phyloP scores from a whole-genome alignment of 1,140 invertebrate species.

The Pachypeltis micranthus region DNA sequence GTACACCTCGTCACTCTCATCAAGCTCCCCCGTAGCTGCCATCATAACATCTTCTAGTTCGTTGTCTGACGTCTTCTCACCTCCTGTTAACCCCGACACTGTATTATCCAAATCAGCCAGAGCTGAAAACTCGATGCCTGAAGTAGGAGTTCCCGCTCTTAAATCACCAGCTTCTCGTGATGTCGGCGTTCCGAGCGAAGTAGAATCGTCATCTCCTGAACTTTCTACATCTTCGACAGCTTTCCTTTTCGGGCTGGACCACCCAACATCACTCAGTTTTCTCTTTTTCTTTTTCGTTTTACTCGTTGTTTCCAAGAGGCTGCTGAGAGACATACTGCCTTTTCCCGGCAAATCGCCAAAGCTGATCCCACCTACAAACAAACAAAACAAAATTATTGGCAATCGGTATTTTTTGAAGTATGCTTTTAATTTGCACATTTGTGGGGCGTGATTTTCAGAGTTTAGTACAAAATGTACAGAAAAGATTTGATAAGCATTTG shows the following conservation, averaged over 20 bases:
- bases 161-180: slow-evolving; percentile 9
- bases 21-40: slow-evolving; percentile 39
- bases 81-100: slow-evolving; percentile 31
- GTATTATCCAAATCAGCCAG: slow-evolving; percentile 41
- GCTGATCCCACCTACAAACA: neutral
- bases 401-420: no score
- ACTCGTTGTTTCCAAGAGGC: neutral
- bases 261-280: slow-evolving; percentile 38
- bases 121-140: slow-evolving; percentile 49
- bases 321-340: neutral
- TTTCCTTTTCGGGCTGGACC: slow-evolving; percentile 16
- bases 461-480: no score
- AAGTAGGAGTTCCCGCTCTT: slow-evolving; percentile 36
- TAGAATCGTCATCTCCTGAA: slow-evolving; percentile 38
- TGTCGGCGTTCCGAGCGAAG: slow-evolving; percentile 42
- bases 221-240: slow-evolving; percentile 7
- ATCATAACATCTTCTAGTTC: slow-evolving; percentile 47
- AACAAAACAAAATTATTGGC: neutral
- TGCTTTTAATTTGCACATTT: no score
- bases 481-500: no score
- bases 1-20: slow-evolving; percentile 46
- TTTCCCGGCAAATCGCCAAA: neutral
- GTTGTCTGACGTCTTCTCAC: slow-evolving; percentile 42
- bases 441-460: no score
- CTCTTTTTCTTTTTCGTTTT: slow-evolving; percentile 29